These are phyloP conservation scores for Anthoscopus minutus DNA, from an alignment of 2,113 vertebrate genomes.

Conservation along the genomic window DNA sequence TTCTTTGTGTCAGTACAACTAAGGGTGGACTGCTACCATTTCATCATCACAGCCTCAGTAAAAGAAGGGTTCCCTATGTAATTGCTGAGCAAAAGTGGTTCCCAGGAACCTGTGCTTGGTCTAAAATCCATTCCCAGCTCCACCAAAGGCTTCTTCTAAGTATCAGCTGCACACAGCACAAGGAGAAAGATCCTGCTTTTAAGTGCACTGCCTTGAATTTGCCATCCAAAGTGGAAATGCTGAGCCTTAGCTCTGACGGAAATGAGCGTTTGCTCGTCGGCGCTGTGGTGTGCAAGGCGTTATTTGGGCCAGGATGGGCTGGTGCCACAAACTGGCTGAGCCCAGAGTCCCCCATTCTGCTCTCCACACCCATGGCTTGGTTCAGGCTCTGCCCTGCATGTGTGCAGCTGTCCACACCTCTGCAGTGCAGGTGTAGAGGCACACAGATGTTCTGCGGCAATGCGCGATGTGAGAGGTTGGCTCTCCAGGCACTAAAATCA, in stretches of 20 bases:
- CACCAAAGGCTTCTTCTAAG: background rate
- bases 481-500: background rate
- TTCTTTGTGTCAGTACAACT: background rate
- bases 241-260: background rate
- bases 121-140: background rate
- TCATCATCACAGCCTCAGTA: background rate
- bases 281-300: accelerated
- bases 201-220: background rate
- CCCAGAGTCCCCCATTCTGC: background rate
- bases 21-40: background rate
- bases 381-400: background rate
- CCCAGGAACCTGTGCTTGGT: background rate
- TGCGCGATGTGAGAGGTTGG: accelerated
- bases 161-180: background rate
- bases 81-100: background rate
- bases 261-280: background rate
- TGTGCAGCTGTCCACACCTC: background rate
- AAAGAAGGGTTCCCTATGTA: background rate
- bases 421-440: background rate
- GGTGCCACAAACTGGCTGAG: background rate
- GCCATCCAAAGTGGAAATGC: background rate
- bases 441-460: accelerated
- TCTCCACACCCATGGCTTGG: background rate
- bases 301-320: background rate
- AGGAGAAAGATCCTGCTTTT: background rate